phyloP scores from a whole-genome alignment of 2,113 vertebrate species.

The Podarcis raffonei region DNA sequence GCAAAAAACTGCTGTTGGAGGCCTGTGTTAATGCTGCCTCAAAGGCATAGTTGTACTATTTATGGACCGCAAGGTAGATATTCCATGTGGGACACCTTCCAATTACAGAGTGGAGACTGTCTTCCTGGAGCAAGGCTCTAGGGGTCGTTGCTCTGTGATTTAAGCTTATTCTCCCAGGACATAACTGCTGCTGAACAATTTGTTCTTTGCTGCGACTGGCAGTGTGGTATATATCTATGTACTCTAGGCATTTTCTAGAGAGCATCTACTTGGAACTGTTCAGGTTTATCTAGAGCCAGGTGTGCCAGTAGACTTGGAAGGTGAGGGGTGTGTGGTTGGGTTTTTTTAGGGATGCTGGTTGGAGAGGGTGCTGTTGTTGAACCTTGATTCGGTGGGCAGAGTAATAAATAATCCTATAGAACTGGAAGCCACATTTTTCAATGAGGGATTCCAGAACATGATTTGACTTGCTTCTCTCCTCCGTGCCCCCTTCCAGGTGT shows the following conservation, averaged over 20 bases:
- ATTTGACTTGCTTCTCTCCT: not conserved
- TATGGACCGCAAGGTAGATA: too few species aligned
- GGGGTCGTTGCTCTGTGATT: not conserved
- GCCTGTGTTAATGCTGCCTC: too few species aligned
- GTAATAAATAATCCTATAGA: not conserved
- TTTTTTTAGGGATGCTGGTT: not conserved
- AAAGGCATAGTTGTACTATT: not conserved
- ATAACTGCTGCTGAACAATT: not conserved
- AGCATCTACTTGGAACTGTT: not conserved
- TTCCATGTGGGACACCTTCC: not conserved
- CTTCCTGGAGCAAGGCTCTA: not conserved
- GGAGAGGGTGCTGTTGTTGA: not conserved
- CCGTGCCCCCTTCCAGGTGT: constrained; percentile 79
- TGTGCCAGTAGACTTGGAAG: not conserved
- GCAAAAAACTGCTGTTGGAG: not conserved
- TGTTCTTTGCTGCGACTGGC: not conserved
- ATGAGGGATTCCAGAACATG: not conserved
- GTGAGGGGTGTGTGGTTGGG: not conserved
- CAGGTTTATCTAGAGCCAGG: not conserved
- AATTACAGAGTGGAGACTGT: too few species aligned
- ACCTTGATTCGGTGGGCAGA: not conserved
- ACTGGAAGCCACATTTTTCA: not conserved
- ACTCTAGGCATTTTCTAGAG: not conserved
- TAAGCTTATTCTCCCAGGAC: not conserved
- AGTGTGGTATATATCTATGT: not conserved